Evolutionary conservation across 2,113 vertebrate genomes (phyloP).

Genomic region (Toxotes jaculatrix): DNA sequence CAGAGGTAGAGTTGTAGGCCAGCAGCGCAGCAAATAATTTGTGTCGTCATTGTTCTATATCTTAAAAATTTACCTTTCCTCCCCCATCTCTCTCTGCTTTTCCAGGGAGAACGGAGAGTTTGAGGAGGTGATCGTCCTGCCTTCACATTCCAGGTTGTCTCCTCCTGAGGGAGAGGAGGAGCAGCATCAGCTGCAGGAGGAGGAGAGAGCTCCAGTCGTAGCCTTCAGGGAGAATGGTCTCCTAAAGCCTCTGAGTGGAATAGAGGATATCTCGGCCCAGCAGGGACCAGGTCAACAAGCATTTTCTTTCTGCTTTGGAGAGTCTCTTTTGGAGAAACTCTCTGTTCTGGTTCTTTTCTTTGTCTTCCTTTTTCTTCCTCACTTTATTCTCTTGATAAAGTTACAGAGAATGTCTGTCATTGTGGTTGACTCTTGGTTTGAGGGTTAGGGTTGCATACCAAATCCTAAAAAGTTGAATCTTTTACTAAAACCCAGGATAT

Average conservation of each 20-base stretch:
- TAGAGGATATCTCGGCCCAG: slow-evolving; percentile 89
- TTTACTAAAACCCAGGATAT: no score
- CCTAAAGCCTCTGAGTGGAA: slow-evolving; percentile 86
- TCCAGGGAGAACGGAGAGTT: slow-evolving; percentile 93
- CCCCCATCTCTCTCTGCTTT: slow-evolving; percentile 32
- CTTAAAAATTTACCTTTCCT: slow-evolving; percentile 44
- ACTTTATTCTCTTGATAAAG: neutral
- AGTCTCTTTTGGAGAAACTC: no score
- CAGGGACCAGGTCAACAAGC: slow-evolving; percentile 88
- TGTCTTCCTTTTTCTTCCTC: neutral
- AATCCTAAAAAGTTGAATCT: neutral
- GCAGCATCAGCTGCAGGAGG: slow-evolving; percentile 65
- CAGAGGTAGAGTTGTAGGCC: slow-evolving; percentile 77
- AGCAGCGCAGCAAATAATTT: neutral
- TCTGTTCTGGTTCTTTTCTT: neutral
- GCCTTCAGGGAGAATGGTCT: slow-evolving; percentile 93
- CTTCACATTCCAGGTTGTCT: slow-evolving; percentile 88
- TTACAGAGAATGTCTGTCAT: neutral
- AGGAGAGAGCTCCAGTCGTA: slow-evolving; percentile 86
- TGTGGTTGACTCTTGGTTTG: neutral
- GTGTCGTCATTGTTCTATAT: no score
- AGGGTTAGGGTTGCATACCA: neutral
- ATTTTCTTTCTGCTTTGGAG: neutral
- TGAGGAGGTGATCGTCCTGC: slow-evolving; percentile 92
- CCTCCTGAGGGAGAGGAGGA: slow-evolving; percentile 81